These are phyloP conservation scores for Dendrocincla fuliginosa DNA, from an alignment of 2,797 vertebrate genomes.

Conservation along the genomic window DNA sequence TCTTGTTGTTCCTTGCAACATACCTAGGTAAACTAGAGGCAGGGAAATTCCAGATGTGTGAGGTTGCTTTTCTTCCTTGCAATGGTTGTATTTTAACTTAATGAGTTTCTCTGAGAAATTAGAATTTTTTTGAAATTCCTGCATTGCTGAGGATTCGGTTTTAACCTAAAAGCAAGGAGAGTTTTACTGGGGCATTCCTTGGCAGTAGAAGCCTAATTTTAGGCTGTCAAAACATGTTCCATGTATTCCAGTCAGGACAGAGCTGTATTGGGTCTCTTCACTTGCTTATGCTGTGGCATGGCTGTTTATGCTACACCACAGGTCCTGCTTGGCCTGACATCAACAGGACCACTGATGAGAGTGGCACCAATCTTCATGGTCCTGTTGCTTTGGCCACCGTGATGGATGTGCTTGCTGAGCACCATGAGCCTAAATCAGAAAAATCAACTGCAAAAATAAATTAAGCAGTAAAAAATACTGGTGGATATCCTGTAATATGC, in stretches of 20 bases:
- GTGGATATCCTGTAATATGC: not conserved
- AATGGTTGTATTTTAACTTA: not conserved
- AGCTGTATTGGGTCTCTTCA: not conserved
- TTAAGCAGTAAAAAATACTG: not conserved
- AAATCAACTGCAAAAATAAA: not conserved
- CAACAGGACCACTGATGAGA: not conserved
- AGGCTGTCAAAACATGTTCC: not conserved
- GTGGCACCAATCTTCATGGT: not conserved
- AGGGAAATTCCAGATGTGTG: accelerated
- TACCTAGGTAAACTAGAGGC: not conserved
- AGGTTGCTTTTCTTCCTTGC: not conserved
- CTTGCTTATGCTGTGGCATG: not conserved
- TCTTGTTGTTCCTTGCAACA: not conserved
- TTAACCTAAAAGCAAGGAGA: not conserved
- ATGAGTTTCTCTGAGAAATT: not conserved
- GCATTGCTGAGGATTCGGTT: not conserved
- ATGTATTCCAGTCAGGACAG: not conserved
- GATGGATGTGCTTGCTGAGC: not conserved
- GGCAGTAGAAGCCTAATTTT: not conserved
- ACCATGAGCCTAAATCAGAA: not conserved
- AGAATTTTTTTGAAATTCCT: not conserved
- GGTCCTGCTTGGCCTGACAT: not conserved
- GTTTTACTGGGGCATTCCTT: not conserved
- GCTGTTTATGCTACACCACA: not conserved
- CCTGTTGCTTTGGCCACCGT: not conserved